Percentiles rank a stretch among this genome's conserved stretches.
phyloP scores from a whole-genome alignment of 2,113 vertebrate species.

The Psilopogon haemacephalus region DNA sequence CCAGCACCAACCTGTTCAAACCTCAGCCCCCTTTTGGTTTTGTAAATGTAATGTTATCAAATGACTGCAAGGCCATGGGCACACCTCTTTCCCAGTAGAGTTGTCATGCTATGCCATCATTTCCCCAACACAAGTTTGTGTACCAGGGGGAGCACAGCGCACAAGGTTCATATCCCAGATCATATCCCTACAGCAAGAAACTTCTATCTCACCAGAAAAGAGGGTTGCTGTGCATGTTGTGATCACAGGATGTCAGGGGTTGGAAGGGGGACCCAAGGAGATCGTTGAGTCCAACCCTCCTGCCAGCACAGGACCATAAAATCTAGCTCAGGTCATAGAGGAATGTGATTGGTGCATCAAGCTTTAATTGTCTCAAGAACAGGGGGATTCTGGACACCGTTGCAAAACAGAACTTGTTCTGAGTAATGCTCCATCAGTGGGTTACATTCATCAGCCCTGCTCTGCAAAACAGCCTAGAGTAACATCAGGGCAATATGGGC shows the following conservation, averaged over 20 bases:
- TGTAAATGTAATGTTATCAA: neutral
- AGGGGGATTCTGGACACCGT: neutral
- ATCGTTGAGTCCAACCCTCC: too few species aligned
- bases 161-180: neutral
- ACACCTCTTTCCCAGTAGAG: neutral
- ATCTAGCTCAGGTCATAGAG: too few species aligned
- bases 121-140: neutral
- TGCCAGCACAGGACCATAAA: too few species aligned
- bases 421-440: neutral
- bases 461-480: neutral
- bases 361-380: neutral
- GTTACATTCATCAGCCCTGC: neutral
- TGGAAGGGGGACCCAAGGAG: too few species aligned
- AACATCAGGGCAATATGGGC: neutral
- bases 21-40: neutral
- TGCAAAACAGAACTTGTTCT: neutral
- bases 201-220: neutral
- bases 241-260: too few species aligned
- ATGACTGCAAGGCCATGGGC: neutral
- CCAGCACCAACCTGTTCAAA: accelerated
- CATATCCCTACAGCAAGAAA: neutral
- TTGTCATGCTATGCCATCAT: neutral
- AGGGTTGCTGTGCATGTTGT: neutral
- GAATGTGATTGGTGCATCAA: neutral
- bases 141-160: neutral